Conservation (phyloP, 2,797 vertebrate species). For the Etheostoma nigrum region DNA sequence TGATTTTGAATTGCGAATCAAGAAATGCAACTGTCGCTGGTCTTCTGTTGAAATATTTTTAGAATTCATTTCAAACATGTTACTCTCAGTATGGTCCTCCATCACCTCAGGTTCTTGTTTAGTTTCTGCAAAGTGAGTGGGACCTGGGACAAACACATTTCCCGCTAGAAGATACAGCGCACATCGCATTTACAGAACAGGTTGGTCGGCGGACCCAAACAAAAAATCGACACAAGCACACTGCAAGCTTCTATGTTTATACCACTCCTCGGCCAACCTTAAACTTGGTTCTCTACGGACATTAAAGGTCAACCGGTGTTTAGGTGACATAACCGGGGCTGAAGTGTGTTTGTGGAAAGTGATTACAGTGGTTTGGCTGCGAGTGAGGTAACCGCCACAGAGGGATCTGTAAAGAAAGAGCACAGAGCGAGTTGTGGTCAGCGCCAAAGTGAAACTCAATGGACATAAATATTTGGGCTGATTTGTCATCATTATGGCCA, state of each 20-base stretch:
- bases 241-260: conserved; percentile 51
- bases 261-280: conserved; percentile 39
- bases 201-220: conserved; percentile 38
- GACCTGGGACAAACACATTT: conserved; percentile 33
- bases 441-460: conserved; percentile 72
- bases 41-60: not conserved
- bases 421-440: conserved; percentile 59
- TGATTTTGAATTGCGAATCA: not conserved
- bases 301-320: conserved; percentile 71
- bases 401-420: conserved; percentile 44
- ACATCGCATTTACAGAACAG: conserved; percentile 23
- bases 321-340: conserved; percentile 70
- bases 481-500: conserved; percentile 81
- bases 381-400: conserved; percentile 39
- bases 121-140: conserved; percentile 9
- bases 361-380: conserved; percentile 61
- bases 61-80: not conserved
- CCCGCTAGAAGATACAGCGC: conserved; percentile 8
- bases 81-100: not conserved
- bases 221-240: conserved; percentile 39
- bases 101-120: conserved; percentile 25
- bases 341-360: conserved; percentile 67
- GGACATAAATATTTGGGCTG: conserved; percentile 84
- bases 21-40: not conserved
- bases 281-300: conserved; percentile 57